Conservation (phyloP, 2,797 vertebrate genomes). For the Melanotaenia maccullochi region DNA sequence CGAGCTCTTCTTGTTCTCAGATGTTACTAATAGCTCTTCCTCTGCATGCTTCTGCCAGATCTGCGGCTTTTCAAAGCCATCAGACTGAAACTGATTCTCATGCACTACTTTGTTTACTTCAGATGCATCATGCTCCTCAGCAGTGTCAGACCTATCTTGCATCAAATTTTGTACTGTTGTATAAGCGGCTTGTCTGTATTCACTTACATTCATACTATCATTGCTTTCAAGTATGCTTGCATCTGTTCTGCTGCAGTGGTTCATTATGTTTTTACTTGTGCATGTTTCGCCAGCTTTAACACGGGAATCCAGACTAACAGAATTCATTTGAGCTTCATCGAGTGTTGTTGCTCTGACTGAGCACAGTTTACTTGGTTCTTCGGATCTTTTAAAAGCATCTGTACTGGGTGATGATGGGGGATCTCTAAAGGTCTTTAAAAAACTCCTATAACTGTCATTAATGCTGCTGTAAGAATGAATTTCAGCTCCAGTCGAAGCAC, state of each 20-base stretch:
- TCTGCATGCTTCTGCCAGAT: conserved; percentile 22
- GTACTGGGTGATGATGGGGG: conserved; percentile 1
- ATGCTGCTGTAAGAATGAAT: conserved; percentile 1
- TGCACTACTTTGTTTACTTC: conserved; percentile 22
- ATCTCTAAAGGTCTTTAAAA: conserved; percentile 5
- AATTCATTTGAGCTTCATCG: conserved; percentile 2
- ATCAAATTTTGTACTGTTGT: conserved; percentile 8
- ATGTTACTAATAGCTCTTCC: conserved; percentile 3
- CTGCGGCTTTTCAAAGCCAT: conserved; percentile 15
- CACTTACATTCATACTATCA: background rate
- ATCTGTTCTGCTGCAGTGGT: background rate
- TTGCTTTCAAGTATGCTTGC: conserved; percentile 6
- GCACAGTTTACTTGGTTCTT: conserved; percentile 1
- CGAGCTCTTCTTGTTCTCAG: conserved; percentile 14
- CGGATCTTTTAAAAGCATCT: background rate
- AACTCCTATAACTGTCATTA: background rate
- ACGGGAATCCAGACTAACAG: background rate
- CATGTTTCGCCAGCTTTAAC: background rate
- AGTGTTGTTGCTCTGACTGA: background rate
- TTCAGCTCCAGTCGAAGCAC: conserved; percentile 5
- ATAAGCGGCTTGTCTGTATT: conserved; percentile 9
- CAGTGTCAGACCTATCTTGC: conserved; percentile 2
- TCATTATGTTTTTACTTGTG: background rate
- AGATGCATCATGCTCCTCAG: background rate
- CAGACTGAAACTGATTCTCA: conserved; percentile 23